Base-by-base conservation (phyloP, 2,888 invertebrate genomes). In the Conistra vaccinii region DNA sequence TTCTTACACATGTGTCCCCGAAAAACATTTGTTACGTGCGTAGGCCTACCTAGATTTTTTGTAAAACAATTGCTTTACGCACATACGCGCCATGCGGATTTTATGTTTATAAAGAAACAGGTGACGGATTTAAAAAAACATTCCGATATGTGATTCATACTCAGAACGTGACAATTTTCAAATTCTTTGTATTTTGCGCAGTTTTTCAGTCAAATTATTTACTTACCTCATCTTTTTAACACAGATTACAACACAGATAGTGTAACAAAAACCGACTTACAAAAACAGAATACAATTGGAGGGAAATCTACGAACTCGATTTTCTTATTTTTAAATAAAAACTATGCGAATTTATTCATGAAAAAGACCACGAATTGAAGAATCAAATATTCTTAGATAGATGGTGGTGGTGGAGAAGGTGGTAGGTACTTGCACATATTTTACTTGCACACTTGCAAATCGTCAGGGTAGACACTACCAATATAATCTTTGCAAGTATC, bases 1-100 rank as follows among this genome's bases (percentile, higher is more conserved):
- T 85, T 51, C 63, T 69, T 39, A 80, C 89, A 90, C 81, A 78
- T 90, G 90, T 89, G 89, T 74, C 90, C 89, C 89, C 89, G 84
- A 84, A 85, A 78, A 73, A 73, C 76, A 76, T 68, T 39, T 72
- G 80, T 69, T 85, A 65, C 26, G n/a, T 73, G 69, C 69, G 68
- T 71, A 75, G 48, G 35, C 32, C 62, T 60, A 65, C 81, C 65
- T 71, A 84, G 39, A 55, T 75, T 70, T 85, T 85, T 80, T 62
- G 23, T 57, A 57, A 65, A 86, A 79, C 73, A 79, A 77, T 81
- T 68, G 81, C 67, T 84, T 58, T 70, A 76, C 67, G 74, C 32
- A 71, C 68, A n/a, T 57, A 53, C 12, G 6, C 67, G 26, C 12
- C 42, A 63, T 29, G 42, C 69, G 65, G 58, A 76, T 70, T 81